A percentile compares a stretch with the other conserved stretches of the same genome.
Conservation (phyloP, 1,140 invertebrate species). For the Dolichoris vasculosae region DNA sequence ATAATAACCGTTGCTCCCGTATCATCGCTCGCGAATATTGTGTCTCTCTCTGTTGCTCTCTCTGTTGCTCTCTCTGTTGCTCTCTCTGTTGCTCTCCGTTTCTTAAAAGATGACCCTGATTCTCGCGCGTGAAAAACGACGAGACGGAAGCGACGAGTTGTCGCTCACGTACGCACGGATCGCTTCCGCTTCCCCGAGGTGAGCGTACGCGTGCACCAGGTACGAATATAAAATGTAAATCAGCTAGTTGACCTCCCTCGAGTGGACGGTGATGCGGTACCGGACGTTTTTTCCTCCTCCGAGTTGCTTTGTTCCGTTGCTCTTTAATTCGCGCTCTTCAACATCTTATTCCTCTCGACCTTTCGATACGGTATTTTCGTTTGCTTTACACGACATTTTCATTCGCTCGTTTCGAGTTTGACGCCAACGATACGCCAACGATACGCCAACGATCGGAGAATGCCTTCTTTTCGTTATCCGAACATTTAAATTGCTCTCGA, state of each 20-base stretch:
- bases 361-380: too few relatives aligned
- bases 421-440: too few relatives aligned
- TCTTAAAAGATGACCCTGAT: neutral
- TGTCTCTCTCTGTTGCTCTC: neutral
- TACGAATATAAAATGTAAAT: conserved; percentile 24
- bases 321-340: neutral
- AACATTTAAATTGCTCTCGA: too few relatives aligned
- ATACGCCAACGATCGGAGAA: too few relatives aligned
- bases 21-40: neutral
- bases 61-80: neutral
- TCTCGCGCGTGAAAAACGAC: neutral
- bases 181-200: conserved; percentile 17
- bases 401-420: too few relatives aligned
- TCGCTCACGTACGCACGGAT: neutral
- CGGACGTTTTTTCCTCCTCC: neutral
- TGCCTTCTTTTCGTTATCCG: too few relatives aligned
- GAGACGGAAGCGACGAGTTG: neutral
- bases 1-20: neutral
- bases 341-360: too few relatives aligned
- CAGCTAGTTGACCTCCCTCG: neutral
- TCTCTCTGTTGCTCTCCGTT: too few relatives aligned
- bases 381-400: too few relatives aligned
- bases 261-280: neutral
- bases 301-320: neutral
- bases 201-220: neutral